Percentiles rank a stretch among this genome's conserved stretches.
Conservation (phyloP, 2,888 invertebrate species). For the Bibio marci region DNA sequence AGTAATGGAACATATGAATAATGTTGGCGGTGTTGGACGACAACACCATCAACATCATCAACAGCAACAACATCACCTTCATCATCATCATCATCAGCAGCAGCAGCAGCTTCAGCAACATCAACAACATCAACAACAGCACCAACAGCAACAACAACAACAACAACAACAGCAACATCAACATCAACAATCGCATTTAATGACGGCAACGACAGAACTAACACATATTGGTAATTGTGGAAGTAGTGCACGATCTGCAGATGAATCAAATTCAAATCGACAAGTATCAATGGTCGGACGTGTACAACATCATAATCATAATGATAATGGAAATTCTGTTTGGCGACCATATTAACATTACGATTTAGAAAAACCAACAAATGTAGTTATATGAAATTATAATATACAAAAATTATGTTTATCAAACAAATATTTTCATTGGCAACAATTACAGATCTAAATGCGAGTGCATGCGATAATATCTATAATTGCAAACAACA, state of each 20-base stretch:
- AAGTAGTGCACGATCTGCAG: slow-evolving; percentile 27
- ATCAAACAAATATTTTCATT: too few relatives aligned
- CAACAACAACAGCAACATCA: slow-evolving; percentile 17
- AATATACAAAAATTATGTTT: too few relatives aligned
- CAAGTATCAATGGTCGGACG: slow-evolving; percentile 21
- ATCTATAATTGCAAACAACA: too few relatives aligned
- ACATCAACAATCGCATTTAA: slow-evolving; percentile 31
- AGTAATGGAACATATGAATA: slow-evolving; percentile 60
- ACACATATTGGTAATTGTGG: slow-evolving; percentile 27
- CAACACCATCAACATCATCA: slow-evolving; percentile 19
- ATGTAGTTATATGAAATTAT: too few relatives aligned
- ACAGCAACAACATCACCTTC: slow-evolving; percentile 17
- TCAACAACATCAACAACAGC: too few relatives aligned
- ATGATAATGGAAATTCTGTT: slow-evolving; percentile 43
- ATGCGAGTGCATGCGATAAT: too few relatives aligned
- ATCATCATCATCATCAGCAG: slow-evolving; percentile 12
- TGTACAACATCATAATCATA: slow-evolving; percentile 23
- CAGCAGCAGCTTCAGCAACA: slow-evolving; percentile 20
- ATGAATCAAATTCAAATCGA: slow-evolving; percentile 26
- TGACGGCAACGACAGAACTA: slow-evolving; percentile 30
- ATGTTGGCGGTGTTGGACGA: slow-evolving; percentile 31
- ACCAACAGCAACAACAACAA: slow-evolving; percentile 26
- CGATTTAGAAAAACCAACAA: too few relatives aligned
- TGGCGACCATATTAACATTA: slow-evolving; percentile 48
- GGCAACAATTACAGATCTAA: too few relatives aligned